phyloP scores from a whole-genome alignment of 37 sponge, comb jelly and placozoan species.

The Ephydatia muelleri region DNA sequence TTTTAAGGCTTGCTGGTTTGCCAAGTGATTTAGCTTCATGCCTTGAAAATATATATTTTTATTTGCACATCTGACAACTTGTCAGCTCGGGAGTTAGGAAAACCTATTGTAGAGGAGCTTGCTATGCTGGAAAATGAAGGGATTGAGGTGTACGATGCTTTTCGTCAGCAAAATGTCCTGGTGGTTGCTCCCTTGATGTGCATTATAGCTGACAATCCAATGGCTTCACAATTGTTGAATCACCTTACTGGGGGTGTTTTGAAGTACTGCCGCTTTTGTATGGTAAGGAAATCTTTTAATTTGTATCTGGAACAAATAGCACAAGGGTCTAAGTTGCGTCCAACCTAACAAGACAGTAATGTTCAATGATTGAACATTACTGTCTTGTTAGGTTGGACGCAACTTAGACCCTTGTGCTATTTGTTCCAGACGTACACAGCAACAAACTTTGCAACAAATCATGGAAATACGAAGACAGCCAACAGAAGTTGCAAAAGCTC shows the following conservation, averaged over 20 bases:
- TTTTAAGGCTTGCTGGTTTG: slow-evolving; percentile 2
- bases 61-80: not conserved
- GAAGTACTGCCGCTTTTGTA: slow-evolving; percentile 24
- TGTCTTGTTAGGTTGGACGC: no score
- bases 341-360: no score
- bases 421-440: no score
- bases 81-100: not conserved
- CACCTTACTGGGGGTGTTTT: not conserved
- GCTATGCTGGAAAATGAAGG: slow-evolving; percentile 2
- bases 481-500: no score
- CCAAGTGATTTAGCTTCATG: not conserved
- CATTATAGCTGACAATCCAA: no score
- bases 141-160: slow-evolving; percentile 23
- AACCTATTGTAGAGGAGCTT: not conserved
- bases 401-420: no score
- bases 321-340: no score
- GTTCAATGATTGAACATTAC: no score
- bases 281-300: slow-evolving; percentile 15
- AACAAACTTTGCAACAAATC: no score
- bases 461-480: no score
- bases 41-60: slow-evolving; percentile 4
- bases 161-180: not conserved
- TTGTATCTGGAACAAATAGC: no score
- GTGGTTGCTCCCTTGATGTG: slow-evolving; percentile 18
- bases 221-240: not conserved